Evolutionary conservation across 2,888 invertebrate species (phyloP).

Genomic region (Eupsilia transversa): DNA sequence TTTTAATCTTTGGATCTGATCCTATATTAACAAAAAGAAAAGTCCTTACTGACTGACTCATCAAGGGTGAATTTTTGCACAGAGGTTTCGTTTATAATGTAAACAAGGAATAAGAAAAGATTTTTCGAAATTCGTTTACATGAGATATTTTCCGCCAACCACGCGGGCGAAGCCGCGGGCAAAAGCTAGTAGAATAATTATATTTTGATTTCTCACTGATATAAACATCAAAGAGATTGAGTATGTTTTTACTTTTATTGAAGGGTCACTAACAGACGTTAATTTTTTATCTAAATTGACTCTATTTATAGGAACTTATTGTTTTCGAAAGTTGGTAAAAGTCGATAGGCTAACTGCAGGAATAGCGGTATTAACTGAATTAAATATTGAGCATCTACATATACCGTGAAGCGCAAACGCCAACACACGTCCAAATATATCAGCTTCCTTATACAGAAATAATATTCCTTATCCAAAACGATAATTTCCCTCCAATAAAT

Average conservation of each 20-base stretch:
- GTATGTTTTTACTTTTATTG: neutral
- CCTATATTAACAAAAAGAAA: no score
- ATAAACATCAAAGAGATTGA: neutral
- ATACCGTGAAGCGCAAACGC: neutral
- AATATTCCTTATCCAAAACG: constrained; percentile 68
- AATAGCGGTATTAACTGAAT: neutral
- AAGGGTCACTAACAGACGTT: neutral
- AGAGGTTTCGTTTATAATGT: no score
- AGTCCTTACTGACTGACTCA: no score
- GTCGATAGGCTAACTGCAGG: neutral
- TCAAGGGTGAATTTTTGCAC: no score
- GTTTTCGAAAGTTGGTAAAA: constrained; percentile 14
- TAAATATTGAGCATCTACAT: neutral
- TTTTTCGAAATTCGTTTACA: no score
- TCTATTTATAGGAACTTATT: neutral
- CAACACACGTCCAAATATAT: constrained; percentile 48
- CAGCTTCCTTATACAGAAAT: constrained; percentile 54
- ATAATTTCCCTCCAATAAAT: constrained; percentile 82
- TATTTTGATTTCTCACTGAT: neutral
- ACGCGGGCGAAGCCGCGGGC: no score
- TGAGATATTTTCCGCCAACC: no score
- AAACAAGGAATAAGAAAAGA: no score
- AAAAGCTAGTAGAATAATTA: no score
- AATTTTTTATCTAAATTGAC: neutral
- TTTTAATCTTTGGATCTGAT: no score